Percentiles rank a stretch among this genome's conserved stretches.
Conservation (phyloP, 2,888 invertebrate species). For the Pollenia angustigena region DNA sequence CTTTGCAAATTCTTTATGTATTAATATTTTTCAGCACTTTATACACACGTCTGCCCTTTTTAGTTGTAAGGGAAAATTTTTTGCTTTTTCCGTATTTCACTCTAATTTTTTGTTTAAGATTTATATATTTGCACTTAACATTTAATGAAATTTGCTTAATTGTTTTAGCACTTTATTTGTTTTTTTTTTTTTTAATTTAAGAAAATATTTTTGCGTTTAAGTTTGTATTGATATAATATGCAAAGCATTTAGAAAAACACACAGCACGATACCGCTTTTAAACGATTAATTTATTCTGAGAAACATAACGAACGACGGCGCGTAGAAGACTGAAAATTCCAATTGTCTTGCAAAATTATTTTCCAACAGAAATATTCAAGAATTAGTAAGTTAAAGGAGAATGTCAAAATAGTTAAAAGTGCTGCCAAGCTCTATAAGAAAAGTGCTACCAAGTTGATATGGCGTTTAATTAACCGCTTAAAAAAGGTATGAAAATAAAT, state of each 20-base stretch:
- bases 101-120: not conserved
- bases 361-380: slow-evolving; percentile 50
- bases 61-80: slow-evolving; percentile 39
- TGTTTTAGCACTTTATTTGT: slow-evolving; percentile 32
- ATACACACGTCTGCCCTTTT: slow-evolving; percentile 49
- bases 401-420: slow-evolving; percentile 46
- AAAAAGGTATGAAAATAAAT: not conserved
- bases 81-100: slow-evolving; percentile 60
- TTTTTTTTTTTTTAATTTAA: slow-evolving; percentile 39
- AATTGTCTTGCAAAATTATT: slow-evolving; percentile 67
- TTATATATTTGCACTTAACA: not conserved
- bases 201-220: slow-evolving; percentile 43
- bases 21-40: slow-evolving; percentile 35
- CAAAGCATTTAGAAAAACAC: slow-evolving; percentile 26
- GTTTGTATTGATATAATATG: slow-evolving; percentile 38
- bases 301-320: slow-evolving; percentile 76
- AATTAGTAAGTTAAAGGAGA: slow-evolving; percentile 17
- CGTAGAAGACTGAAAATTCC: slow-evolving; percentile 77
- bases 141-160: slow-evolving; percentile 4
- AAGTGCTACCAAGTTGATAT: slow-evolving; percentile 11
- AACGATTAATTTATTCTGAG: slow-evolving; percentile 1
- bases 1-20: slow-evolving; percentile 8
- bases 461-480: slow-evolving; percentile 3
- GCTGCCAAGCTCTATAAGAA: not conserved
- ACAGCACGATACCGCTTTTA: not conserved